Evolutionary conservation across 2,113 vertebrate genomes (phyloP), one percentile per base, ranked within the genome.

Genomic region (Polypterus bichir): DNA sequence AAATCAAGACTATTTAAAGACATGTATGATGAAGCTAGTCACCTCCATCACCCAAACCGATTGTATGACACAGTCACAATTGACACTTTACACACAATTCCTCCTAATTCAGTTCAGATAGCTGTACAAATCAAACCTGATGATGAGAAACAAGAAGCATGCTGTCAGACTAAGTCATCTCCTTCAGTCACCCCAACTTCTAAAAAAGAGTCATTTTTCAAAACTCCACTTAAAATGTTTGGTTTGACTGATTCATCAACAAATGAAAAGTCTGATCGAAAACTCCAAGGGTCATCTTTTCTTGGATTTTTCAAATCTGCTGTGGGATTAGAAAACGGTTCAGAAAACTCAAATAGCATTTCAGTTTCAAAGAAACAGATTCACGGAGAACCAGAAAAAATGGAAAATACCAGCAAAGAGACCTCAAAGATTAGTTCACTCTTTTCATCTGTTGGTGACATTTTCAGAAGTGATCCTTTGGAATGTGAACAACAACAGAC

Each of bases 291-390:
- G 65, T 77, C 90, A 52, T 77, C 76, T 45, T 85, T 94, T 69
- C 82, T 92, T 69, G 86, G 77, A 64, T 84, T 95, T 72, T 88
- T 97, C 46, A 94, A 89, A 81, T 83, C 78, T 3, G 86, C 91
- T 64, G 81, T 85, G 47, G 74, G 73, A 59, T 76, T 78, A n/a
- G 77, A 83, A 3, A 81, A 84, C 68, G 89, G 89, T 74, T 65
- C 67, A 51, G 76, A 77, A 46, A 47, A 76, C 3, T 65, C 74
- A 47, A 72, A 74, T 27, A 27, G 27, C 27, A 27, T 27, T 27
- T 27, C 27, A 59, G 4, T 68, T 53, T 68, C 74, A 64, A 71
- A 79, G 58, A 72, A 65, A 46, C 64, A 11, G 47, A 48, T 9
- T 59, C 3, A 46, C 64, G 56, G 59, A 54, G 83, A 77, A 75